Evolutionary conservation across 2,113 vertebrate genomes (phyloP).

Genomic region (Nansenia antarctica): DNA sequence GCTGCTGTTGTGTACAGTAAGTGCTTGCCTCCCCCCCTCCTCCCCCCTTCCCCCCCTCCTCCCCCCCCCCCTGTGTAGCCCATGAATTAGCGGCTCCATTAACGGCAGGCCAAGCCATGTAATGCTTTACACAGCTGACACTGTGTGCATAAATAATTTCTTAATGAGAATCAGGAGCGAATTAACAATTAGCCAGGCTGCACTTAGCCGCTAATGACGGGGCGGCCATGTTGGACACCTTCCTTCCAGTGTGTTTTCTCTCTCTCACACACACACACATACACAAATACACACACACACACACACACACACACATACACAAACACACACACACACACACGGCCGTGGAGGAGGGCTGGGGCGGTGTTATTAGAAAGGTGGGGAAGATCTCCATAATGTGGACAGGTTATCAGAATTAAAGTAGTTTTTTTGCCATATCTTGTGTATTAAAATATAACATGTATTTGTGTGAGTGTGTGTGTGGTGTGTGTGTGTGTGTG

Average conservation of each 20-base stretch:
- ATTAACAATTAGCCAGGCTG: conserved; percentile 58
- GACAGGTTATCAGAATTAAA: not conserved
- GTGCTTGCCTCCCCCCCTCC: not conserved
- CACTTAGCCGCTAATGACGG: conserved; percentile 46
- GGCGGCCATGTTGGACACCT: conserved; percentile 36
- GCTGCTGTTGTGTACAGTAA: no score
- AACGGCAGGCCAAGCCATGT: conserved; percentile 46
- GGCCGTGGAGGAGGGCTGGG: not conserved
- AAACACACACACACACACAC: conserved; percentile 5
- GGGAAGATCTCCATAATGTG: not conserved
- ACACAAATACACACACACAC: conserved; percentile 5
- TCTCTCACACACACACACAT: conserved; percentile 3
- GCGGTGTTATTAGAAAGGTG: not conserved
- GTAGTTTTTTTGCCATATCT: no score
- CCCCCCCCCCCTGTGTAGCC: conserved; percentile 39
- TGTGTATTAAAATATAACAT: not conserved
- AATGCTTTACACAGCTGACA: conserved; percentile 53
- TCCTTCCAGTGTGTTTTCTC: not conserved
- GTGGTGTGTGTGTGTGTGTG: conserved; percentile 13
- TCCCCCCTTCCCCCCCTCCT: not conserved
- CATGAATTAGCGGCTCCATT: conserved; percentile 61
- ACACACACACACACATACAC: conserved; percentile 15
- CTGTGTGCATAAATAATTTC: conserved; percentile 61
- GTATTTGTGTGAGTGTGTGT: not conserved
- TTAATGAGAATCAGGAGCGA: conserved; percentile 56